These are phyloP conservation scores for Cremastinae sp. DNA, from an alignment of 2,888 invertebrate genomes.

Conservation along the genomic window DNA sequence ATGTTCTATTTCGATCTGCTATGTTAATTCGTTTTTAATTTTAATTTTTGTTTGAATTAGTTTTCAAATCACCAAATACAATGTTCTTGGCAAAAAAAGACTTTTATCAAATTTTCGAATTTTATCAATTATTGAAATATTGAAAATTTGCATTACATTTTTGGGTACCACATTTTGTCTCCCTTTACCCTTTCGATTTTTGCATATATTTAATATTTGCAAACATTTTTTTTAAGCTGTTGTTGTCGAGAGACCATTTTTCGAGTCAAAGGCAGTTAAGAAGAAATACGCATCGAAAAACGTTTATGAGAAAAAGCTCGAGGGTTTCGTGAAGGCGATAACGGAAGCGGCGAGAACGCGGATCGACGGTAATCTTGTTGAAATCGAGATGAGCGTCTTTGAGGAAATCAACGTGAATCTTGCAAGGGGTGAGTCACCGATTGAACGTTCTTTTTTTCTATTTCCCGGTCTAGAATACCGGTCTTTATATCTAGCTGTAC, in stretches of 20 bases:
- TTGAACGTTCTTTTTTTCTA: conserved; percentile 1
- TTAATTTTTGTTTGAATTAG: no score
- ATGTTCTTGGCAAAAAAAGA: no score
- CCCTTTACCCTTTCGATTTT: no score
- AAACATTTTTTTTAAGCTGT: conserved; percentile 82
- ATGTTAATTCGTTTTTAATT: no score
- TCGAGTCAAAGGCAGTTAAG: conserved; percentile 79
- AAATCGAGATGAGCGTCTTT: conserved; percentile 86
- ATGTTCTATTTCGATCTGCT: no score
- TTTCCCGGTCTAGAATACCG: conserved; percentile 12
- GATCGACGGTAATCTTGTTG: conserved; percentile 83
- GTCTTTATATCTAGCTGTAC: conserved; percentile 1
- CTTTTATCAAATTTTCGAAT: no score
- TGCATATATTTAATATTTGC: no score
- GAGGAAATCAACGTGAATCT: conserved; percentile 86
- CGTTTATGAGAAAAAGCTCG: conserved; percentile 82
- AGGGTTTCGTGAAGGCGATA: conserved; percentile 84
- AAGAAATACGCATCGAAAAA: conserved; percentile 34
- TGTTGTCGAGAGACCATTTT: conserved; percentile 86
- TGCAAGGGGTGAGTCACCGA: conserved; percentile 83
- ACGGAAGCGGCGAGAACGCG: conserved; percentile 85
- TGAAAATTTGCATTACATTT: no score
- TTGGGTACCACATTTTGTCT: no score
- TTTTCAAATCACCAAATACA: no score
- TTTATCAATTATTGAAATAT: no score